Evolutionary conservation across 1,140 invertebrate genomes (phyloP).

Genomic region (Holcopasites calliopsidis): DNA sequence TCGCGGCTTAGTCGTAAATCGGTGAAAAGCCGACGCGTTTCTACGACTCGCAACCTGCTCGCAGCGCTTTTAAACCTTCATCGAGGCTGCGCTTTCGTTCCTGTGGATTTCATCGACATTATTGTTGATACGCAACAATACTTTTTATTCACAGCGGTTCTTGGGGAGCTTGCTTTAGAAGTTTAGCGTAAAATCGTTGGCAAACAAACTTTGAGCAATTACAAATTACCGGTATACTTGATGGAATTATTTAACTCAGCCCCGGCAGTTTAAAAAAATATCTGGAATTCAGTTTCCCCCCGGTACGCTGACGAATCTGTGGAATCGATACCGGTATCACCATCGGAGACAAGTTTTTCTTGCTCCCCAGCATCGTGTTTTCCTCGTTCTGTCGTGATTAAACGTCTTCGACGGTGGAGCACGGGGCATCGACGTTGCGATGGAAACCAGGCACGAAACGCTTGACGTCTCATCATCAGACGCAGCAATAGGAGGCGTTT

Average conservation of each 20-base stretch:
- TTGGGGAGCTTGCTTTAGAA: no score
- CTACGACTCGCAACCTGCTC: no score
- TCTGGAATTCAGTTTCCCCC: background rate
- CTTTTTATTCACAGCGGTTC: no score
- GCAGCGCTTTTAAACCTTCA: background rate
- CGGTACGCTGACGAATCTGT: background rate
- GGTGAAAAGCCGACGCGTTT: conserved; percentile 4
- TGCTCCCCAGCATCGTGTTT: conserved; percentile 1
- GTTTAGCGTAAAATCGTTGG: no score
- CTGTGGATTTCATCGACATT: background rate
- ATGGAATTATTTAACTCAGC: background rate
- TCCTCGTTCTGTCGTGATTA: conserved; percentile 44
- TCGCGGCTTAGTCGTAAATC: conserved; percentile 8
- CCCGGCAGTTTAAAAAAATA: background rate
- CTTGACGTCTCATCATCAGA: conserved; percentile 56
- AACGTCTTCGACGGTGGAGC: conserved; percentile 30
- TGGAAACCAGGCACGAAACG: conserved; percentile 42
- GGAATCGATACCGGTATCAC: conserved; percentile 31
- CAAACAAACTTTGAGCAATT: no score
- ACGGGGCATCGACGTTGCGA: conserved; percentile 50
- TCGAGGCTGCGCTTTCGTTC: background rate
- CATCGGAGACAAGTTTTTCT: conserved; percentile 33
- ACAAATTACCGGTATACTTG: no score
- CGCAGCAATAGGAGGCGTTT: conserved; percentile 46
- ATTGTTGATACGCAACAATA: no score